Evolutionary conservation across 2,797 vertebrate species (phyloP), one percentile per base, ranked within the genome.

Genomic region (Rhyacichthys aspro): DNA sequence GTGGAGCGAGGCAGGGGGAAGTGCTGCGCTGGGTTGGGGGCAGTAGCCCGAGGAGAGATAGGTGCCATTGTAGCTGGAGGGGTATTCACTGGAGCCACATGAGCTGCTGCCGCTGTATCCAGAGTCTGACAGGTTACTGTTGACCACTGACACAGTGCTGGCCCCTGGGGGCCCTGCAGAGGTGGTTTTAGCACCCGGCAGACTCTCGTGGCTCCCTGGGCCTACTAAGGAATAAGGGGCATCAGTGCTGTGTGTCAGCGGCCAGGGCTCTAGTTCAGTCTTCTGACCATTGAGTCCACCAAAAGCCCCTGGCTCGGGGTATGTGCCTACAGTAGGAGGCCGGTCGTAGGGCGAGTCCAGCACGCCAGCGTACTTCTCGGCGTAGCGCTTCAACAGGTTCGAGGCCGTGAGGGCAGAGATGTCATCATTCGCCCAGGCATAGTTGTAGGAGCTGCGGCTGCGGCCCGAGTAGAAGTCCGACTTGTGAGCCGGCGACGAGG

Each of bases 371-470:
- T 99, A 99, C 81, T 99, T 99, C 88, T 99, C 98, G 0, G 98
- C 98, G 11, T 99, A 99, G 75, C 96, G 94, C 87, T 99, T 99
- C 80, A 99, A 91, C 52, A 99, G 88, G 90, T 98, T 99, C 83
- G 98, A 99, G 74, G 98, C 98, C 0, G 98, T 98, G 78, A 98
- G 94, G 0, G 97, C 96, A 0, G 96, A 98, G 87, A 99, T 98
- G 91, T 98, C 96, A 7, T 99, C 96, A 49, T 98, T 98, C 78
- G 96, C 98, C 98, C 98, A 99, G 60, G 96, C 95, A 11, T 98
- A 96, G 87, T 94, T 96, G 88, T 94, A 94, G 67, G 95, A 94
- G 81, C 95, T 86, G 62, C 94, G 95, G 60, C 88, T 55, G 8
- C 91, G 89, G 61, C 92, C 90, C 2, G 94, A 83, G 82, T 94